phyloP scores from a whole-genome alignment of 2,888 invertebrate genomes.

The Drymonia ruficornis region DNA sequence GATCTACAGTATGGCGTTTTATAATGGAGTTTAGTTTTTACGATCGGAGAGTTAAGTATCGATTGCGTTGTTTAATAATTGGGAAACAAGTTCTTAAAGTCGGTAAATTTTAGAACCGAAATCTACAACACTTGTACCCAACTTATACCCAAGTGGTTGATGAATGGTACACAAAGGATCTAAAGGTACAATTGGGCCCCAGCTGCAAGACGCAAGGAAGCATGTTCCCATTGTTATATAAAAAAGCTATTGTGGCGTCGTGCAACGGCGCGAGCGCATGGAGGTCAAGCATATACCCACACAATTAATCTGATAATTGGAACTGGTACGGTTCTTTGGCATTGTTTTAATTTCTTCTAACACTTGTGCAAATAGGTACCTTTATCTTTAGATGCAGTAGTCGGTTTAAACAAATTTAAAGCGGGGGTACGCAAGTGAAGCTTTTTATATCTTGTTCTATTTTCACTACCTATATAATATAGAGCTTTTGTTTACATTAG shows the following conservation, averaged over 20 bases:
- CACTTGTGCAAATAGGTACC: slow-evolving; percentile 34
- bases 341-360: slow-evolving; percentile 41
- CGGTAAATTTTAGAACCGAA: background rate
- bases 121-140: background rate
- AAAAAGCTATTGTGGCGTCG: slow-evolving; percentile 64
- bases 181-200: slow-evolving; percentile 37
- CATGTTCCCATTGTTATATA: slow-evolving; percentile 64
- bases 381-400: background rate
- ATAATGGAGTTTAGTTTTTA: background rate
- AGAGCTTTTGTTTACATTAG: no score
- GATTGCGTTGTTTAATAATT: no score
- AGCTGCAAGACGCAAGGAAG: slow-evolving; percentile 55
- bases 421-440: background rate
- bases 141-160: background rate
- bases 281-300: slow-evolving; percentile 68
- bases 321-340: slow-evolving; percentile 59
- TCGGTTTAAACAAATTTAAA: background rate
- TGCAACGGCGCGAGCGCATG: slow-evolving; percentile 51
- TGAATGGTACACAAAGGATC: slow-evolving; percentile 26
- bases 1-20: no score
- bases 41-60: no score
- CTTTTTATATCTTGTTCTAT: background rate
- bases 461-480: no score
- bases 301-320: slow-evolving; percentile 66
- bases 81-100: no score